These are phyloP conservation scores for Drosophila paulistorum DNA, from an alignment of 1,140 invertebrate species.

Conservation along the genomic window DNA sequence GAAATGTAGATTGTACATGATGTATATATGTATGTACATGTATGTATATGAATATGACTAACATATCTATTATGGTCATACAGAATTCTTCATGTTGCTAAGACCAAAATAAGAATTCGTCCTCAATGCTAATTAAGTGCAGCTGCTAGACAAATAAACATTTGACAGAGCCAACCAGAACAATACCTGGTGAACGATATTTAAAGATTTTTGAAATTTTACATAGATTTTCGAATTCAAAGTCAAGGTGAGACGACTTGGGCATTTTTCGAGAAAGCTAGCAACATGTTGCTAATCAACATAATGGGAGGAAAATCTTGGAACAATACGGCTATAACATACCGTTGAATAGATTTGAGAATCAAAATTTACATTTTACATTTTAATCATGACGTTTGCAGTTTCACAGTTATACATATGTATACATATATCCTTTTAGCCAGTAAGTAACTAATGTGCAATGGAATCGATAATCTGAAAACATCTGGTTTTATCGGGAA, in stretches of 20 bases:
- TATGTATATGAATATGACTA: slow-evolving; percentile 6
- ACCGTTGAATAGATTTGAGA: background rate
- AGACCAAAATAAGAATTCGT: slow-evolving; percentile 7
- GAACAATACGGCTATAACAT: background rate
- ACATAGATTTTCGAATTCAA: slow-evolving; percentile 13
- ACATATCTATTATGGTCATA: slow-evolving; percentile 1
- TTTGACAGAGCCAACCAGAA: background rate
- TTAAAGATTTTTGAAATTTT: background rate
- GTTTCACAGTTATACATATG: too few species aligned
- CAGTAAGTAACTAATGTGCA: too few species aligned
- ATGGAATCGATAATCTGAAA: too few species aligned
- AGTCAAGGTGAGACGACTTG: slow-evolving; percentile 31
- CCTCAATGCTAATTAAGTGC: slow-evolving; percentile 9
- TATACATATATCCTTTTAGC: too few species aligned
- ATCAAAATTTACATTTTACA: too few species aligned
- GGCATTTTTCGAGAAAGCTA: background rate
- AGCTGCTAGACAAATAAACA: slow-evolving; percentile 1
- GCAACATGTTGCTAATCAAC: slow-evolving; percentile 2
- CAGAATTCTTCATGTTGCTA: background rate
- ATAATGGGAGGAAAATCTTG: background rate
- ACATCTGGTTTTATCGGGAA: too few species aligned
- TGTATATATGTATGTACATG: background rate
- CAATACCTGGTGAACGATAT: background rate
- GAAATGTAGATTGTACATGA: slow-evolving; percentile 1
- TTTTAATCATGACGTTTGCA: too few species aligned